These are phyloP conservation scores for Acronicta alni DNA, from an alignment of 2,888 invertebrate species.

Conservation along the genomic window DNA sequence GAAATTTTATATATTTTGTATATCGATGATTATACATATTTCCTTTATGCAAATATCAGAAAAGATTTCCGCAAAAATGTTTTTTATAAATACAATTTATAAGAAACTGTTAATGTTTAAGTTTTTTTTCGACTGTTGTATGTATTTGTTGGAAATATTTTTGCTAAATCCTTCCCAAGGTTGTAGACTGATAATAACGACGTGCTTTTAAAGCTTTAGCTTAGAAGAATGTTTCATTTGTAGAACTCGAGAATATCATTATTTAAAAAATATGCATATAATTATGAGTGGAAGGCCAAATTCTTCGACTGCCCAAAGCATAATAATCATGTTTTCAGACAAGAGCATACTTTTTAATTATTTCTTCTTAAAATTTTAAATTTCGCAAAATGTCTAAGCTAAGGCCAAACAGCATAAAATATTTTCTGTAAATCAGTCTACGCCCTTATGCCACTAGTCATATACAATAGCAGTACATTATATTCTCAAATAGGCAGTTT, in stretches of 20 bases:
- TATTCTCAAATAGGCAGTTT: constrained; percentile 75
- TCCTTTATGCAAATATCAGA: constrained; percentile 68
- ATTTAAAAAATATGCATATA: neutral
- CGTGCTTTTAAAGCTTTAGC: constrained; percentile 4
- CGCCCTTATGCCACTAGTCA: constrained; percentile 79
- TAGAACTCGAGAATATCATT: neutral
- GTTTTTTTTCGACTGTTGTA: constrained; percentile 58
- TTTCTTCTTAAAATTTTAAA: neutral
- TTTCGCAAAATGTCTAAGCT: neutral
- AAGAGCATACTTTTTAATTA: no score
- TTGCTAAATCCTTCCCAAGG: constrained; percentile 66
- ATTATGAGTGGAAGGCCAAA: neutral
- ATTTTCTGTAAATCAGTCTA: constrained; percentile 59
- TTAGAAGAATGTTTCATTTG: neutral
- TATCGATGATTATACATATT: constrained; percentile 69
- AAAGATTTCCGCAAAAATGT: constrained; percentile 73
- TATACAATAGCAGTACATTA: constrained; percentile 76
- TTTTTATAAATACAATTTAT: constrained; percentile 62
- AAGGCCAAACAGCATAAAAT: constrained; percentile 15
- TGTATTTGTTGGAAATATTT: constrained; percentile 67
- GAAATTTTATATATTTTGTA: constrained; percentile 61
- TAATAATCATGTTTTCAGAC: constrained; percentile 1
- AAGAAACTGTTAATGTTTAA: constrained; percentile 57
- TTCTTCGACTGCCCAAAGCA: constrained; percentile 1
- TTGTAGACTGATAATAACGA: constrained; percentile 60